A percentile compares a stretch with the other conserved stretches of the same genome.
These are phyloP conservation scores for Melozone crissalis DNA, from an alignment of 2,113 vertebrate genomes.

Conservation along the genomic window DNA sequence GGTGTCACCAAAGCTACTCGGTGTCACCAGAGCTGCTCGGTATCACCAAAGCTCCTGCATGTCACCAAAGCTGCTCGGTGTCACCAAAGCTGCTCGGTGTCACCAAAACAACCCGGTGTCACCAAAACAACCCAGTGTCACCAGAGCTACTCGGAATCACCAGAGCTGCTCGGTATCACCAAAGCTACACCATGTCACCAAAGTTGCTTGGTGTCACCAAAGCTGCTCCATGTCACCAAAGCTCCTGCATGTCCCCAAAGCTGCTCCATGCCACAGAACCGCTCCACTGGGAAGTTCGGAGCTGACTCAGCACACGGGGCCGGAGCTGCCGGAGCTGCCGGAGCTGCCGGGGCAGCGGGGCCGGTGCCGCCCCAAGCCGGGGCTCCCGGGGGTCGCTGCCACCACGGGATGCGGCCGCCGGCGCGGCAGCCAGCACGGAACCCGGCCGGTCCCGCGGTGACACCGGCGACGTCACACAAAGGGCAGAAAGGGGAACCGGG, in stretches of 20 bases:
- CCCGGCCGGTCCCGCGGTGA: background rate
- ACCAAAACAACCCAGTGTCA: too few species aligned
- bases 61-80: background rate
- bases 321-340: background rate
- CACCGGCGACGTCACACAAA: slow-evolving; percentile 44
- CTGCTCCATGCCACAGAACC: too few species aligned
- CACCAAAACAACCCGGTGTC: too few species aligned
- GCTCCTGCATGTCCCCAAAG: background rate
- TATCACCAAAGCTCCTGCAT: too few species aligned
- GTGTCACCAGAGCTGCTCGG: too few species aligned
- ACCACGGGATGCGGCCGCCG: background rate
- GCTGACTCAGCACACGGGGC: slow-evolving; percentile 50
- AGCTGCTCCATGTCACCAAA: too few species aligned
- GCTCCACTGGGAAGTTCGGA: background rate
- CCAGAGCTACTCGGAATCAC: too few species aligned
- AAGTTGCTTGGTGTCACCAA: background rate
- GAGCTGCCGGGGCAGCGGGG: background rate
- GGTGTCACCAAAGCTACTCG: background rate
- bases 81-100: too few species aligned
- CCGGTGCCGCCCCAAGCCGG: accelerated
- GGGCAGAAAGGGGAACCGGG: slow-evolving; percentile 48
- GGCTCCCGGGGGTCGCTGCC: background rate
- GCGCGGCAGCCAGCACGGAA: accelerated
- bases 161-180: too few species aligned
- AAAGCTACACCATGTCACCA: too few species aligned